phyloP scores from a whole-genome alignment of 2,888 invertebrate species.

The Lasius fuliginosus region DNA sequence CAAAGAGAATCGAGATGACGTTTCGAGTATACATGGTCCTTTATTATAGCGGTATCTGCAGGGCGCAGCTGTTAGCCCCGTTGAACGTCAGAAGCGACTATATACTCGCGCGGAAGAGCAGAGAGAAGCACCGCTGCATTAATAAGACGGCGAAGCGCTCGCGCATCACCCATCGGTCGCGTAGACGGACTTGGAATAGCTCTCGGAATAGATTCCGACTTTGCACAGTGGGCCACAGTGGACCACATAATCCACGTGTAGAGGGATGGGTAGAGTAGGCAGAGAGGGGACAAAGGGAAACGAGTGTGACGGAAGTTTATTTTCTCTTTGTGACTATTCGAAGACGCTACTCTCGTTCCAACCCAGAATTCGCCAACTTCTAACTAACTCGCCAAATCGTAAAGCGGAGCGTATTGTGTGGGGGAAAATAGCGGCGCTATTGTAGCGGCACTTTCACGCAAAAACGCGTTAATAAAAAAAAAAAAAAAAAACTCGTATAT shows the following conservation, averaged over 20 bases:
- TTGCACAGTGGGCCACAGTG: constrained; percentile 55
- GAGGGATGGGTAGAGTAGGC: background rate
- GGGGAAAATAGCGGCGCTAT: constrained; percentile 57
- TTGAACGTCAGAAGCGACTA: constrained; percentile 64
- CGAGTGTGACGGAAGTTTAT: constrained; percentile 52
- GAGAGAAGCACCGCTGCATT: constrained; percentile 73
- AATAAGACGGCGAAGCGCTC: constrained; percentile 76
- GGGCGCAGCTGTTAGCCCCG: constrained; percentile 76
- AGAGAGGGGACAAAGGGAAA: constrained; percentile 10
- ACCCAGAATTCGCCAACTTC: constrained; percentile 67
- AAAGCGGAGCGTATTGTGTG: constrained; percentile 51
- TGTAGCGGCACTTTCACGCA: constrained; percentile 43
- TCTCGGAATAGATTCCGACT: constrained; percentile 80
- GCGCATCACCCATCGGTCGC: constrained; percentile 61
- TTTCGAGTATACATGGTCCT: constrained; percentile 63
- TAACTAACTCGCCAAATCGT: constrained; percentile 53
- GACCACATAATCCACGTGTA: constrained; percentile 73
- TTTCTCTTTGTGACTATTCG: constrained; percentile 58
- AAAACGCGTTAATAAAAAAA: constrained; percentile 3
- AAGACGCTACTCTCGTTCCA: constrained; percentile 53
- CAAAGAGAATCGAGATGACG: background rate
- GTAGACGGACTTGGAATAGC: constrained; percentile 77
- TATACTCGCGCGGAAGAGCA: constrained; percentile 58
- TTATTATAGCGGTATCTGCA: constrained; percentile 63
- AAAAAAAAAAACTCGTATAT: background rate